Percentiles rank a stretch among this genome's conserved stretches.
Evolutionary conservation across 2,888 invertebrate species (phyloP).

Genomic region (Pristionchus exspectatus): DNA sequence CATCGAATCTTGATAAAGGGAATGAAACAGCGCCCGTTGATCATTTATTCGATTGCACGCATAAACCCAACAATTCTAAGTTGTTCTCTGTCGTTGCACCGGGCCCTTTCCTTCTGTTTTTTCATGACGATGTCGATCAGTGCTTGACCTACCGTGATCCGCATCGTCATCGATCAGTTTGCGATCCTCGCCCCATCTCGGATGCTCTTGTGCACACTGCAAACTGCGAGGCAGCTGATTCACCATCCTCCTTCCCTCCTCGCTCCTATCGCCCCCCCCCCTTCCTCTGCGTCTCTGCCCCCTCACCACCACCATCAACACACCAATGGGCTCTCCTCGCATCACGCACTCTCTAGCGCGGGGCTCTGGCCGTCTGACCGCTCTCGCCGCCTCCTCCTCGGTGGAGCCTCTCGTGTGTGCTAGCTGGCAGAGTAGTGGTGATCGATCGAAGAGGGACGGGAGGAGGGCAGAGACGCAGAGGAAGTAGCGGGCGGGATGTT

Average conservation of each 20-base stretch:
- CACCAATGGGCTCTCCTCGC: neutral
- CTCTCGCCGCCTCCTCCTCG: neutral
- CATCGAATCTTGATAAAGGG: too few species aligned
- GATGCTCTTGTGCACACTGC: neutral
- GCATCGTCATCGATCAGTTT: neutral
- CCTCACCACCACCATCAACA: neutral
- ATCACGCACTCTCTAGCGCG: neutral
- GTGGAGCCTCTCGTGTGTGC: neutral
- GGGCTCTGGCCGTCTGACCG: neutral
- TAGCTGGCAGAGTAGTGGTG: neutral
- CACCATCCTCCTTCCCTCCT: neutral
- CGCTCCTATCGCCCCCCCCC: neutral
- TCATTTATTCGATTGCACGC: too few species aligned
- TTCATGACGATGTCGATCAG: neutral
- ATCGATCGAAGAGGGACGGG: neutral
- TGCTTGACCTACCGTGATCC: neutral
- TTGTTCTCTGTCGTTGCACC: neutral
- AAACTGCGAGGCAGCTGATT: neutral
- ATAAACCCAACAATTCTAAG: too few species aligned
- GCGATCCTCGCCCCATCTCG: neutral
- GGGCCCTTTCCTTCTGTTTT: neutral
- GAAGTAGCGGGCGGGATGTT: neutral
- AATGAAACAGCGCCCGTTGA: too few species aligned
- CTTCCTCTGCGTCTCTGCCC: conserved; percentile 43
- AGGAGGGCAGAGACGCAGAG: conserved; percentile 11